Base-by-base conservation (phyloP, 2,888 invertebrate genomes). In the Macrophya alboannulata region DNA sequence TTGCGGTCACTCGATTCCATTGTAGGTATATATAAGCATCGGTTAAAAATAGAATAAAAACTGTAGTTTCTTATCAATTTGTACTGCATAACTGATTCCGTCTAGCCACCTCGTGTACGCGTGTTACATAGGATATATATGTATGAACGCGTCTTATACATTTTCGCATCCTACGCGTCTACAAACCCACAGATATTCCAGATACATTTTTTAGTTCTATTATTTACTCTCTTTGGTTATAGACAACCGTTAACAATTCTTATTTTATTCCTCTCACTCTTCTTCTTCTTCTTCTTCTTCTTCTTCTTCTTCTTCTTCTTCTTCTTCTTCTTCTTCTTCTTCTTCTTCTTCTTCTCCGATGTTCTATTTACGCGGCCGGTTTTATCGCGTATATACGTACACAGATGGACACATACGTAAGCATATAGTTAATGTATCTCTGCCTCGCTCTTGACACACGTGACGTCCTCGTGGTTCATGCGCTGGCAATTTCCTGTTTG, bases 51-150 rank as follows among this genome's bases (percentile, higher is more conserved):
- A 77, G 31, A 40, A 72, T 31, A 71, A 40, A 43, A 62, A 81
- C 81, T 40, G 21, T 21, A 62, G 81, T 81, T 81, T 81, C 81
- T 81, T 81, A 81, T 81, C 81, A 81, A 81, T 81, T 81, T 59
- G 72, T 74, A 45, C 62, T n/a, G n/a, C n/a, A n/a, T 62, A 62
- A 62, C 59, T 81, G 31, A 31, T 31, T 31, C 31, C 37, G 37
- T 79, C 79, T 45, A 79, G 25, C 59, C 79, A 55, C 79, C 25
- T 3, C 31, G 31, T 31, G 31, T 31, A 31, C 31, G 31, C 31
- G 31, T 31, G 31, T 31, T 31, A 31, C 45, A 5, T 21, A n/a
- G 17, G 4, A 2, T 12, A 62, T 62, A 9, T 21, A 62, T 25
- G 62, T 21, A 59, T 10, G 21, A 25, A 62, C 21, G 48, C 4